Conservation (phyloP, 2,113 vertebrate genomes). For the Pelobates fuscus region DNA sequence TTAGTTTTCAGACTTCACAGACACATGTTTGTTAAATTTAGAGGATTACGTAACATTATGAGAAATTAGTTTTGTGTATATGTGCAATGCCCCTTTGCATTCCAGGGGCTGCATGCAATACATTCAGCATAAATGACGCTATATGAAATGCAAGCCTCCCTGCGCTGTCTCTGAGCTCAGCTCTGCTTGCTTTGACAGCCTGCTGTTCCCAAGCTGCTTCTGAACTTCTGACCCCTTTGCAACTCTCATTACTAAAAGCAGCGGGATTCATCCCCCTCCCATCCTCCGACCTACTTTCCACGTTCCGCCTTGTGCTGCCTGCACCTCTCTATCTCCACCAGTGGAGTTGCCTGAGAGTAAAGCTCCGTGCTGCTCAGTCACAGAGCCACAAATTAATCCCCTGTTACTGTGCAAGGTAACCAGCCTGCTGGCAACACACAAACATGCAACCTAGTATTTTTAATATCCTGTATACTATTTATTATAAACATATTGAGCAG, state of each 20-base stretch:
- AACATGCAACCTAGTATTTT: too few species aligned
- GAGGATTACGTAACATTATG: too few species aligned
- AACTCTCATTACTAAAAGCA: constrained; percentile 48
- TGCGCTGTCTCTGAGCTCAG: constrained; percentile 4
- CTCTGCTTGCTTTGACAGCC: constrained; percentile 26
- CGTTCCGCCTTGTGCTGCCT: constrained; percentile 17
- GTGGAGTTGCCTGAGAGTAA: constrained; percentile 1
- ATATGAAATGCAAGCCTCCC: not conserved
- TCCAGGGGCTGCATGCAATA: too few species aligned
- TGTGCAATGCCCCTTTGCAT: too few species aligned
- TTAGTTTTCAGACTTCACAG: too few species aligned
- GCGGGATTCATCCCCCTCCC: constrained; percentile 32
- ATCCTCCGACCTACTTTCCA: constrained; percentile 47
- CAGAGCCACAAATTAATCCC: not conserved
- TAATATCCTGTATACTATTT: too few species aligned
- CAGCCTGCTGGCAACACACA: not conserved
- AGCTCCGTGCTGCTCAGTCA: not conserved
- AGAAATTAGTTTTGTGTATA: too few species aligned
- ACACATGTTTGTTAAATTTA: too few species aligned
- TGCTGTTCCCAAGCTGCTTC: constrained; percentile 45
- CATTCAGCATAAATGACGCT: not conserved
- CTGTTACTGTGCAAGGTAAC: not conserved
- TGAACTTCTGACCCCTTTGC: constrained; percentile 46
- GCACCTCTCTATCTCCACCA: constrained; percentile 29
- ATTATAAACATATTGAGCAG: too few species aligned